These are phyloP conservation scores for Lepus timidus DNA, from an alignment of 2,113 vertebrate genomes.

Conservation along the genomic window DNA sequence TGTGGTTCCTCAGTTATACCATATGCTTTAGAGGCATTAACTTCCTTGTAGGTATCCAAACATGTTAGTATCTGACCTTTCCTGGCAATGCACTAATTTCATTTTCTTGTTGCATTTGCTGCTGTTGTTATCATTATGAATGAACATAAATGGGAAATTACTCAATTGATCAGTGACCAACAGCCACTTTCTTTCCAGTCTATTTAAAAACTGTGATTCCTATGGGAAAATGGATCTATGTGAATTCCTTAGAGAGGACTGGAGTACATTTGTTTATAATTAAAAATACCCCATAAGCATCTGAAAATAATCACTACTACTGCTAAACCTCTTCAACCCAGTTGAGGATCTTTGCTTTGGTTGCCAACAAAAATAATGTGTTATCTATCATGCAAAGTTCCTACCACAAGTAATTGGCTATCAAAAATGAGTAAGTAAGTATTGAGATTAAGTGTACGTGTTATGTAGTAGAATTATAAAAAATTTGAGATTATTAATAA, in stretches of 20 bases:
- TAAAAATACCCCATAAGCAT: not conserved
- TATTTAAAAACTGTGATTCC: not conserved
- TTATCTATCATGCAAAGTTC: not conserved
- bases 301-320: not conserved
- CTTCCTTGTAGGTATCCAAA: conserved; percentile 15
- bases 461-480: not conserved
- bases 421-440: not conserved
- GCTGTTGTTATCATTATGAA: not conserved
- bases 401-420: not conserved
- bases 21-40: conserved; percentile 77
- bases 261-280: not conserved
- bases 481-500: not conserved
- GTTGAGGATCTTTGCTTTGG: not conserved
- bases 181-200: not conserved
- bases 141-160: not conserved
- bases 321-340: not conserved
- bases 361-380: not conserved
- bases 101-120: not conserved
- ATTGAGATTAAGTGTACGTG: not conserved
- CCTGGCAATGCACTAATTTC: not conserved
- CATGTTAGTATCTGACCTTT: conserved; percentile 29
- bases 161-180: not conserved
- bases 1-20: conserved; percentile 72
- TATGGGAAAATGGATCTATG: not conserved
- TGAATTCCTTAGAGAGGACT: not conserved